Evolutionary conservation across 1,140 invertebrate species (phyloP), one percentile per base, ranked within the genome.

Genomic region (Teleopsis dalmanni): DNA sequence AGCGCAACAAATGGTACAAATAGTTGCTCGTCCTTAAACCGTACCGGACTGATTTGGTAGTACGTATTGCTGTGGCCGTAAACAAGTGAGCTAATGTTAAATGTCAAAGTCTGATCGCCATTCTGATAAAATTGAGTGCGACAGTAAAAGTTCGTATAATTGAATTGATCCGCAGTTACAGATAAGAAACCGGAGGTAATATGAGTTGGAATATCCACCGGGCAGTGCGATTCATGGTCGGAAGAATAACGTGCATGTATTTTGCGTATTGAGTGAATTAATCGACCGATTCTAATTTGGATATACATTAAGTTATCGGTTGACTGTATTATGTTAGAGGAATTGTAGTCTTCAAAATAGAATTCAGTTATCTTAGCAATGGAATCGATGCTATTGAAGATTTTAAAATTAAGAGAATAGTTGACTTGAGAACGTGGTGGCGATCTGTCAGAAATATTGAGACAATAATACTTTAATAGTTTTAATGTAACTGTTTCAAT

Each of bases 291-390:
- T 11, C 29, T n/a, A 9, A 68, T 41, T 0, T 10, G 21, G 1
- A 57, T 49, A 8, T 53, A 18, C 62, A 68, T 65, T 13, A 40
- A 42, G 21, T 68, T 68, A 43, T 68, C 65, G 1, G 57, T 57
- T 0, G 65, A 68, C 13, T 55, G 35, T 14, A 68, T 21, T 1
- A 54, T 31, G 1, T 43, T 38, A 23, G 37, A 55, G 13, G 51
- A 53, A 29, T 54, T 55, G 26, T 58, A 57, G 4, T 13, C 21
- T 1, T 22, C 13, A 0, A 57, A 3, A 2, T 47, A 23, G 18
- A 68, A 50, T 2, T 54, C 47, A 1, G 43, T 44, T 21, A 67
- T 63, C 16, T 47, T 38, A 3, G 65, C 59, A 7, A 19, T 21
- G 11, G 19, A 18, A 9, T 41, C 44, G 6, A 23, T n/a, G 18